phyloP scores from a whole-genome alignment of 23 tunicate species.

The Botrylloides violaceus region DNA sequence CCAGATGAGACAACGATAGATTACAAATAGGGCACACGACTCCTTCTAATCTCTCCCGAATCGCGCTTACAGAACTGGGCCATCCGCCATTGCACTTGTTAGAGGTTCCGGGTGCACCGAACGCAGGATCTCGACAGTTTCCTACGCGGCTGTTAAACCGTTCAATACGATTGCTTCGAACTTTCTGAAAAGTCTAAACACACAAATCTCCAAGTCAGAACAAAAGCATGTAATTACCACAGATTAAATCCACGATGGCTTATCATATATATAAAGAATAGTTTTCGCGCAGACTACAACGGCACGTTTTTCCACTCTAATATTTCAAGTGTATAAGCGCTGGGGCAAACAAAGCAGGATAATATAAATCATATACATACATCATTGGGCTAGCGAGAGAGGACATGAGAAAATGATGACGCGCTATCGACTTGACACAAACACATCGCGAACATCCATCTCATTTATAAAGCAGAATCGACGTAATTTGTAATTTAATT shows the following conservation, averaged over 20 bases:
- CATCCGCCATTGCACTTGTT: background rate
- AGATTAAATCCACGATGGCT: too few species aligned
- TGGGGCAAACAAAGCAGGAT: too few species aligned
- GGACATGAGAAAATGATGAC: too few species aligned
- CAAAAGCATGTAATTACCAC: too few species aligned
- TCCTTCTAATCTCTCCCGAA: conserved; percentile 6
- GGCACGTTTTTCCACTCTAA: too few species aligned
- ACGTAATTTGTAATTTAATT: background rate
- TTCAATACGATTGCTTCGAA: conserved; percentile 65
- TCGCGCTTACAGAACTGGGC: background rate
- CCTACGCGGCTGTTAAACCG: conserved; percentile 71
- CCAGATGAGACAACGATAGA: conserved; percentile 8
- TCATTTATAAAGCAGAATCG: background rate
- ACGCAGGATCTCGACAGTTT: conserved; percentile 4
- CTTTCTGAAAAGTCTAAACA: conserved; percentile 80
- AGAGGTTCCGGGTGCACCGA: background rate
- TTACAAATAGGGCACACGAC: conserved; percentile 13
- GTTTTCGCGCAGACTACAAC: too few species aligned
- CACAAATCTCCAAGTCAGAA: too few species aligned
- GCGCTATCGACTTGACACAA: background rate
- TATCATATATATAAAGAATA: too few species aligned
- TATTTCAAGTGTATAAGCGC: too few species aligned
- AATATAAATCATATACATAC: too few species aligned
- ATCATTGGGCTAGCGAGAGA: too few species aligned
- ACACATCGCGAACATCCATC: background rate